phyloP scores from a whole-genome alignment of 2,797 vertebrate genomes.

The Oreonectes daqikongensis region DNA sequence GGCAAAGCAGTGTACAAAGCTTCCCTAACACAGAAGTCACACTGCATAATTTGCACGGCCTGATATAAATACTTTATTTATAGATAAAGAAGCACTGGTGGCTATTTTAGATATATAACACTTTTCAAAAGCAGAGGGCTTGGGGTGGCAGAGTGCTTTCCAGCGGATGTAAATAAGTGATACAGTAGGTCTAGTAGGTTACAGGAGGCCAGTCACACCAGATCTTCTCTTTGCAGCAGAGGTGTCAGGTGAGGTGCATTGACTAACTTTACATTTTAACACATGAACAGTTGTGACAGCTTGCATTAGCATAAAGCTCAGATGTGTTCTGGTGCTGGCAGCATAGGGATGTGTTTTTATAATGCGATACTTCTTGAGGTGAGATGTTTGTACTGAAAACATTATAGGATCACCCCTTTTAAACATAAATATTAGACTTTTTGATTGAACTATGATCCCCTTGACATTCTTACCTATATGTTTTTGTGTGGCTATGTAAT shows the following conservation, averaged over 20 bases:
- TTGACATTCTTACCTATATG: neutral
- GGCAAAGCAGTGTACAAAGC: neutral
- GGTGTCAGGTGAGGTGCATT: slow-evolving; percentile 33
- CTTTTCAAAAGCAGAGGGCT: slow-evolving; percentile 29
- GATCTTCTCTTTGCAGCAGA: slow-evolving; percentile 16
- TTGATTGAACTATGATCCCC: neutral
- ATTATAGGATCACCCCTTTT: neutral
- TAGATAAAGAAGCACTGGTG: slow-evolving; percentile 4
- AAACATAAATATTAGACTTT: slow-evolving; percentile 11
- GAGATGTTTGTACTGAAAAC: neutral
- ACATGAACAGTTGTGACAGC: slow-evolving; percentile 6
- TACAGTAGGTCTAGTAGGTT: neutral
- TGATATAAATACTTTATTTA: slow-evolving; percentile 14
- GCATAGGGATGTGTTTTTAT: neutral
- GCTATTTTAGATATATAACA: slow-evolving; percentile 31
- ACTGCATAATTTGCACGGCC: slow-evolving; percentile 7
- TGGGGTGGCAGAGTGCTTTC: slow-evolving; percentile 10
- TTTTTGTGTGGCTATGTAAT: neutral
- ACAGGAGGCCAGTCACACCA: neutral
- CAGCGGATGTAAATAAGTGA: slow-evolving; percentile 11
- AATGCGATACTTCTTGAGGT: neutral
- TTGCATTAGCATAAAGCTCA: slow-evolving; percentile 22
- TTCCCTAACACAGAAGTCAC: slow-evolving; percentile 8
- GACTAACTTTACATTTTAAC: slow-evolving; percentile 41
- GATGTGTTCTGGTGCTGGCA: slow-evolving; percentile 7